Base-by-base conservation (phyloP, 2,797 vertebrate genomes). In the Fistularia commersonii region DNA sequence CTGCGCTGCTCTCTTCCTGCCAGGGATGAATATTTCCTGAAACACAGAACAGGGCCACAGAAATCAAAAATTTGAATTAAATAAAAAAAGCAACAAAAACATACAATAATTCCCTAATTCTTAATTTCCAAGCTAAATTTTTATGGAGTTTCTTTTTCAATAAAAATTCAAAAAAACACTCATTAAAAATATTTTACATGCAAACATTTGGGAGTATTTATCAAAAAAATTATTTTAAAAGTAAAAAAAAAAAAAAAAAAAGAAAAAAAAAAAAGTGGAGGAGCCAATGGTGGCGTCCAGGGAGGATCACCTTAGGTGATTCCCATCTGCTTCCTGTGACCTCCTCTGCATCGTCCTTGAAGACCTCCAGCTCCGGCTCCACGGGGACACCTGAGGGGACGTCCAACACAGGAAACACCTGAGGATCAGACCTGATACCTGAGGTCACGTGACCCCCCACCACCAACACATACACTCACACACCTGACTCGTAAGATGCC, bases 1-100 rank as follows among this genome's bases (percentile, higher is more conserved):
- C 1, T 11, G 8, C 51, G 58, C 53, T 0, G 48, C 3, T 43
- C 74, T 56, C 51, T 76, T 86, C 59, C 62, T 55, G 12, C 43
- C 40, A 1, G 0, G 8, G 1, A 32, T 8, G 1, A 34, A 15
- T 0, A 40, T 32, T 8, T 64, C 64, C 80, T 82, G 61, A 3
- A 23, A 23, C 23, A 23, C 23, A 23, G 23, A 23, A 23, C 23
- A 2, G 23, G 23, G 23, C 2, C 23, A 23, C 23, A 23, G 23
- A 23, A 23, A 23, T 23, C 2, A 23, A 23, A 23, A 23, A 23
- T 23, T 23, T 2, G 23, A 23, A 23, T 23, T 4, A 2, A 23
- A 23, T 4, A 23, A 23, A 23, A 23, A 23, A 23, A 23, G 23
- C n/a, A n/a, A 23, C 2, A 23, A 4, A 63, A 43, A 40, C 6